Evolutionary conservation across 2,797 vertebrate species (phyloP).

Genomic region (Pseudochaenichthys georgianus): DNA sequence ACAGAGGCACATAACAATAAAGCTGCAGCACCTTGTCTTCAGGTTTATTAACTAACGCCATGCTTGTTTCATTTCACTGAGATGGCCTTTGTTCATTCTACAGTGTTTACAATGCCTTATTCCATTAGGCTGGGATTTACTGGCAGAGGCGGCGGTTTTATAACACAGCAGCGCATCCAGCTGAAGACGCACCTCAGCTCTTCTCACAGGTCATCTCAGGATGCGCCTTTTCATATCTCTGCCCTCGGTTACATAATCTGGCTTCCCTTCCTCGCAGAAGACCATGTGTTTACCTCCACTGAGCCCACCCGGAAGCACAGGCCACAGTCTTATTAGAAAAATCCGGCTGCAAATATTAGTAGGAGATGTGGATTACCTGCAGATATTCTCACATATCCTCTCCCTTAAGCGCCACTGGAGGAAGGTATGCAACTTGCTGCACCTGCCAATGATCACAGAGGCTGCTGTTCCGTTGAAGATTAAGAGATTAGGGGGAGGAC

Average conservation of each 20-base stretch:
- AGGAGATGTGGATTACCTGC: conserved; percentile 69
- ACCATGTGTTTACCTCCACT: conserved; percentile 32
- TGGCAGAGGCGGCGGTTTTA: conserved; percentile 18
- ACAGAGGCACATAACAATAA: conserved; percentile 8
- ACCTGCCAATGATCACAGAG: conserved; percentile 77
- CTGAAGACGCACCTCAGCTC: conserved; percentile 39
- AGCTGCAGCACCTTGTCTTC: conserved; percentile 14
- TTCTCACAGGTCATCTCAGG: conserved; percentile 40
- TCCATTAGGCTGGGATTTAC: conserved; percentile 36
- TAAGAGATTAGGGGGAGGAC: conserved; percentile 73
- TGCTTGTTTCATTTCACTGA: conserved; percentile 31
- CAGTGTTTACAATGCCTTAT: conserved; percentile 22
- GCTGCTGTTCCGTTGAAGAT: conserved; percentile 75
- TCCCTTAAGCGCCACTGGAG: conserved; percentile 45
- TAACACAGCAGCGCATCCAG: conserved; percentile 16
- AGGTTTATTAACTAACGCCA: conserved; percentile 27
- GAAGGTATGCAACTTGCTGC: conserved; percentile 62
- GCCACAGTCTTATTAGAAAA: conserved; percentile 60
- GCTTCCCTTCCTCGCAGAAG: conserved; percentile 57
- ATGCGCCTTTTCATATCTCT: conserved; percentile 54
- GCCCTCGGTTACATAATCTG: conserved; percentile 42
- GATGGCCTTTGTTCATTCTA: conserved; percentile 27
- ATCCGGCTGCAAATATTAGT: conserved; percentile 62
- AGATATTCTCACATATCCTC: conserved; percentile 58
- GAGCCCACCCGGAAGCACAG: conserved; percentile 57